A percentile compares a stretch with the other conserved stretches of the same genome.
phyloP scores from a whole-genome alignment of 1,140 invertebrate species.

The Branchinecta lindahli region DNA sequence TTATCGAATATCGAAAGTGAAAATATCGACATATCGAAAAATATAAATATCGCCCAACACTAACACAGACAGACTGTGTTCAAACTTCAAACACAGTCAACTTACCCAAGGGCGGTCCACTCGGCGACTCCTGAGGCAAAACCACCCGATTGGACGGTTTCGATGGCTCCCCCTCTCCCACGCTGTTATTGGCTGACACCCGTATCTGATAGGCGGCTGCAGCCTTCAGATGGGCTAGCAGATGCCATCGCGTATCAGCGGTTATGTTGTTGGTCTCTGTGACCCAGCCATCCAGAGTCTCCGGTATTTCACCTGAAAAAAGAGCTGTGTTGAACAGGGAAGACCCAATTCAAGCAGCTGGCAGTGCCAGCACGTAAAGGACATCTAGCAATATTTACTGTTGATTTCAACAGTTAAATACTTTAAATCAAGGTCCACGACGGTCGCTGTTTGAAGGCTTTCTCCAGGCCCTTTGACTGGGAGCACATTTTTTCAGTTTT shows the following conservation, averaged over 20 bases:
- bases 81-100: neutral
- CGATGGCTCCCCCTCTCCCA: conserved; percentile 71
- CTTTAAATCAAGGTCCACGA: too few relatives aligned
- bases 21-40: too few relatives aligned
- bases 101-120: neutral
- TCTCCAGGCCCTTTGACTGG: too few relatives aligned
- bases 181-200: conserved; percentile 81
- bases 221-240: conserved; percentile 74
- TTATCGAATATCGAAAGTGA: too few relatives aligned
- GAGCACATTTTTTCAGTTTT: too few relatives aligned
- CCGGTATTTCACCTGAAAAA: conserved; percentile 51
- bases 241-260: conserved; percentile 52
- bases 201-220: conserved; percentile 89
- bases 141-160: conserved; percentile 68
- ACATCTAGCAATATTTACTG: too few relatives aligned
- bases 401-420: too few relatives aligned
- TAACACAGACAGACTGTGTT: too few relatives aligned
- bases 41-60: too few relatives aligned
- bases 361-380: too few relatives aligned
- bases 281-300: conserved; percentile 68
- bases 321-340: neutral
- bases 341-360: too few relatives aligned
- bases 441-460: too few relatives aligned
- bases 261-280: conserved; percentile 75
- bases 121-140: conserved; percentile 57